Evolutionary conservation across 2,888 invertebrate genomes (phyloP).

Genomic region (Melanostoma scalare): DNA sequence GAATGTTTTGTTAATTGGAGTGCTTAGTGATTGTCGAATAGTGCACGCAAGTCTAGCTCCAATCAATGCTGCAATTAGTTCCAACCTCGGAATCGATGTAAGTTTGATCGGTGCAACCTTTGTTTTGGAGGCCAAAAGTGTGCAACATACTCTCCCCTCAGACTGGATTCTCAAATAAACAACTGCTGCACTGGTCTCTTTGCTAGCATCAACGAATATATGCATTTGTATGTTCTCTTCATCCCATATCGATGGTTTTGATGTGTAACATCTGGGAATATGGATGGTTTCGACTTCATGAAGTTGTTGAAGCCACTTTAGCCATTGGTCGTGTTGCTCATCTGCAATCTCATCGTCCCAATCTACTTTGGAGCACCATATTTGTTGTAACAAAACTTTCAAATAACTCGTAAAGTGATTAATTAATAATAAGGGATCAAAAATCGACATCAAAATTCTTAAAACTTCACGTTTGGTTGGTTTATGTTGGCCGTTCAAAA

Average conservation of each 20-base stretch:
- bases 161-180: too few species aligned
- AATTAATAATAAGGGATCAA: conserved; percentile 61
- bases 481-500: conserved; percentile 25
- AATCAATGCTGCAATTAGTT: too few species aligned
- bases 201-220: too few species aligned
- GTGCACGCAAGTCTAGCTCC: too few species aligned
- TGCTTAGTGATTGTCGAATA: too few species aligned
- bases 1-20: too few species aligned
- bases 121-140: too few species aligned
- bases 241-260: conserved; percentile 37
- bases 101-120: too few species aligned
- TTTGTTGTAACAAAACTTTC: conserved; percentile 65
- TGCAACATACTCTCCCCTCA: conserved; percentile 49
- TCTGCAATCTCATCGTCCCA: conserved; percentile 59
- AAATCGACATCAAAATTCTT: conserved; percentile 60
- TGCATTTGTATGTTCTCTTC: too few species aligned
- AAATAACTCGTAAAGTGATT: conserved; percentile 33
- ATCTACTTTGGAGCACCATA: conserved; percentile 52
- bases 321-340: conserved; percentile 41
- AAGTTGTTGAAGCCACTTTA: conserved; percentile 34
- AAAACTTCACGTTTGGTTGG: conserved; percentile 66
- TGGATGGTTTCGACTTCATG: conserved; percentile 29
- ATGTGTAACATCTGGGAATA: conserved; percentile 61
- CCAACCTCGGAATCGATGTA: too few species aligned
- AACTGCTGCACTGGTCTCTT: too few species aligned